These are phyloP conservation scores for Trachops cirrhosus DNA, from an alignment of 2,797 vertebrate genomes.

Conservation along the genomic window DNA sequence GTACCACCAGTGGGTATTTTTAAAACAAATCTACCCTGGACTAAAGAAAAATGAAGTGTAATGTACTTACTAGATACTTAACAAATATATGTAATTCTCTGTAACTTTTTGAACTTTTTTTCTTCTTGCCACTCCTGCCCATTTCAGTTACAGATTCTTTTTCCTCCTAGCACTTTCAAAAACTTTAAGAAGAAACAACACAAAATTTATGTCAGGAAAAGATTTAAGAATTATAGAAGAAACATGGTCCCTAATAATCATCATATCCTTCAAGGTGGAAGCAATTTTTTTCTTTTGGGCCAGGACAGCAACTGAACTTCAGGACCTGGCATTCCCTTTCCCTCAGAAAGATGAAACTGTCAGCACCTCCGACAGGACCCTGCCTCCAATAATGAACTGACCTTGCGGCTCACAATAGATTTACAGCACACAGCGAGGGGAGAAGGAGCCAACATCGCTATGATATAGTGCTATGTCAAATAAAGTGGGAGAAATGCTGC, in stretches of 20 bases:
- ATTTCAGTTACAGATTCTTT: not conserved
- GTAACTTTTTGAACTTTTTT: not conserved
- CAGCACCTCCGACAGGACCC: conserved; percentile 27
- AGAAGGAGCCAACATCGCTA: not conserved
- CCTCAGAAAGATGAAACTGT: conserved; percentile 59
- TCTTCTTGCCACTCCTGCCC: not conserved
- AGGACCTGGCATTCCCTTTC: not conserved
- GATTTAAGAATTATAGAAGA: not conserved
- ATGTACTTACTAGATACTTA: not conserved
- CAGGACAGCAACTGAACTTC: not conserved
- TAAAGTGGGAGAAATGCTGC: not conserved
- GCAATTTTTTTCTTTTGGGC: not conserved
- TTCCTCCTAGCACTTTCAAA: not conserved
- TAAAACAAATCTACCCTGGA: not conserved
- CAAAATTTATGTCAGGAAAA: not conserved
- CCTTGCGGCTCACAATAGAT: conserved; percentile 20
- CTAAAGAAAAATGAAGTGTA: not conserved
- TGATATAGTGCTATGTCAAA: conserved; percentile 30
- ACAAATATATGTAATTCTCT: not conserved
- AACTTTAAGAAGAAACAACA: not conserved
- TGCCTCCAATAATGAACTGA: conserved; percentile 35
- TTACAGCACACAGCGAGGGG: not conserved
- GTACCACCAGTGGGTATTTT: not conserved
- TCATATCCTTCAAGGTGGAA: conserved; percentile 25
- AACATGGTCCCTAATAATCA: not conserved